These are phyloP conservation scores for Eleutherodactylus coqui DNA, from an alignment of 2,797 vertebrate genomes.

Conservation along the genomic window DNA sequence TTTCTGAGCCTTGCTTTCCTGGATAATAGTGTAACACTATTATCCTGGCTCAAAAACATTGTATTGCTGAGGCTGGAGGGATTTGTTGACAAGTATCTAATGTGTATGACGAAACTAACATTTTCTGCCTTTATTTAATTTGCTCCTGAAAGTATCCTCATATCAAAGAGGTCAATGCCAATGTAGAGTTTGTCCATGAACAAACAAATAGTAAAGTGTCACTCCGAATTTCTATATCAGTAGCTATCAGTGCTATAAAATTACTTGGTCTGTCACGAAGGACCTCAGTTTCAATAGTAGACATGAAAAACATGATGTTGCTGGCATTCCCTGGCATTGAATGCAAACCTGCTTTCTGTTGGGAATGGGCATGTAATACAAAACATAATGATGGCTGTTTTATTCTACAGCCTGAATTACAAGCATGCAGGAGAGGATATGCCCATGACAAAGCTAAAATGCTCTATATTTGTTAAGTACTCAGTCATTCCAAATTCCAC, in stretches of 20 bases:
- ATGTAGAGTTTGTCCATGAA: background rate
- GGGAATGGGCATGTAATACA: background rate
- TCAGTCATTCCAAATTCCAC: background rate
- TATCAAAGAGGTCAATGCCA: background rate
- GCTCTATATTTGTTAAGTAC: background rate
- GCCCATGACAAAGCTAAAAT: background rate
- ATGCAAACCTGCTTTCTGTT: background rate
- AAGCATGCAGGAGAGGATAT: background rate
- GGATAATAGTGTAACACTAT: background rate
- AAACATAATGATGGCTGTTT: background rate
- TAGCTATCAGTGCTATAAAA: background rate
- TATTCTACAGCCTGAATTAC: background rate
- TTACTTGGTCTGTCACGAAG: background rate
- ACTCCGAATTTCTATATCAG: background rate
- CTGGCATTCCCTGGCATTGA: background rate
- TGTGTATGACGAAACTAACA: background rate
- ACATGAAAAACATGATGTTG: background rate
- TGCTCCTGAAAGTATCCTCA: background rate
- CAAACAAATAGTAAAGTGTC: background rate
- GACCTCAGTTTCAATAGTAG: background rate
- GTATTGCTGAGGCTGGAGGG: background rate
- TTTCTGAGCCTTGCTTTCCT: background rate
- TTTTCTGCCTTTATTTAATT: background rate
- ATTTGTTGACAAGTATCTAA: background rate
- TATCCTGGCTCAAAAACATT: background rate